Conservation (phyloP, 2,888 invertebrate genomes). For the Aquatica leii region DNA sequence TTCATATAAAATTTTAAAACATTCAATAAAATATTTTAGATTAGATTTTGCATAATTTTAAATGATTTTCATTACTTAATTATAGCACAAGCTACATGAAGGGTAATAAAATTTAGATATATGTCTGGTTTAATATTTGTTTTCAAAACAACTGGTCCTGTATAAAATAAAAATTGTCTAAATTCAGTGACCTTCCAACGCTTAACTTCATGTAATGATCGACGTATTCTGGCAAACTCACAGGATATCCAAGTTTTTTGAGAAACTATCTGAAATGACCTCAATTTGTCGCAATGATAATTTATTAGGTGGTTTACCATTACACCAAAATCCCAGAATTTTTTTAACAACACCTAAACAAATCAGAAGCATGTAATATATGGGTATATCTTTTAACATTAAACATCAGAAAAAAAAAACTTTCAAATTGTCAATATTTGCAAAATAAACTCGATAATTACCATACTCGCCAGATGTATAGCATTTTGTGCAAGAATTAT, state of each 20-base stretch:
- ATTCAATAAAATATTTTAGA: not conserved
- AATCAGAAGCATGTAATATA: slow-evolving; percentile 31
- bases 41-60: not conserved
- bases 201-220: slow-evolving; percentile 27
- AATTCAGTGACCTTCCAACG: no score
- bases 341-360: no score
- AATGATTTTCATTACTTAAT: slow-evolving; percentile 16
- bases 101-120: no score
- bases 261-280: not conserved
- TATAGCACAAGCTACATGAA: slow-evolving; percentile 25
- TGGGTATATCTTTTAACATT: slow-evolving; percentile 16
- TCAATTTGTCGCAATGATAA: no score
- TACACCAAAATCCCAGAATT: no score
- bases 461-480: slow-evolving; percentile 36
- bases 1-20: not conserved
- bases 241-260: slow-evolving; percentile 17
- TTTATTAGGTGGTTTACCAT: no score
- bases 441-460: slow-evolving; percentile 37
- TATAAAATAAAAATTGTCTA: no score
- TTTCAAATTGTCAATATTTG: slow-evolving; percentile 37
- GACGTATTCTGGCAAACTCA: slow-evolving; percentile 33
- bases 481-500: no score
- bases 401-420: slow-evolving; percentile 25
- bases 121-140: slow-evolving; percentile 21
- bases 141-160: slow-evolving; percentile 28